These are phyloP conservation scores for Stomatorhinus ivindoensis DNA, from an alignment of 2,113 vertebrate genomes.

Conservation along the genomic window DNA sequence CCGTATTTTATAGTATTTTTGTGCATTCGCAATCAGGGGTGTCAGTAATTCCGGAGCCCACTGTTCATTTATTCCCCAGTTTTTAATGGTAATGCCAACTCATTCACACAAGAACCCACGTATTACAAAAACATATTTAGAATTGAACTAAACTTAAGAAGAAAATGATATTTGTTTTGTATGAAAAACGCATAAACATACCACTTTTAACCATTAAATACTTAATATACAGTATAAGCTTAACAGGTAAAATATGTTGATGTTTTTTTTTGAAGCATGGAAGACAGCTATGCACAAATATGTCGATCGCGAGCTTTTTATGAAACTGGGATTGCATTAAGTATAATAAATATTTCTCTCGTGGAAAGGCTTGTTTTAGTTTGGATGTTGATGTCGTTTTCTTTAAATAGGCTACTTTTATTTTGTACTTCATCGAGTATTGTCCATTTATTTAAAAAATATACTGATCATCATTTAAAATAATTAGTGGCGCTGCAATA, in stretches of 20 bases:
- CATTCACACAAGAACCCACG: too few species aligned
- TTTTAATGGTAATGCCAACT: too few species aligned
- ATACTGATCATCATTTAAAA: not conserved
- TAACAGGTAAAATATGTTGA: not conserved
- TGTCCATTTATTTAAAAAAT: not conserved
- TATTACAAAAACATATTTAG: too few species aligned
- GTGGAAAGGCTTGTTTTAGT: not conserved
- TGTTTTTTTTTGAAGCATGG: not conserved
- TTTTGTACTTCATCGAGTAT: not conserved
- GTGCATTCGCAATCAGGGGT: not conserved
- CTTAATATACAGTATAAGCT: not conserved
- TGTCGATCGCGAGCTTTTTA: not conserved
- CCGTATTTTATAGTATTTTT: not conserved
- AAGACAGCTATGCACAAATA: not conserved
- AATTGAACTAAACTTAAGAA: too few species aligned
- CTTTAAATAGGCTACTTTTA: not conserved
- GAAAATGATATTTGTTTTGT: too few species aligned
- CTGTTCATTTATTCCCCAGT: not conserved
- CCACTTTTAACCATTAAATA: not conserved
- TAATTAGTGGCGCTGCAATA: not conserved
- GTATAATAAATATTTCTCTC: too few species aligned
- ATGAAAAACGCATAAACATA: too few species aligned
- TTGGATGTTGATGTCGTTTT: not conserved
- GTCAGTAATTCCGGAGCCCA: not conserved
- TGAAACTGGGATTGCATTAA: too few species aligned